Percentiles rank a stretch among this genome's conserved stretches.
Evolutionary conservation across 2,113 vertebrate genomes (phyloP).

Genomic region (Callorhinus ursinus): DNA sequence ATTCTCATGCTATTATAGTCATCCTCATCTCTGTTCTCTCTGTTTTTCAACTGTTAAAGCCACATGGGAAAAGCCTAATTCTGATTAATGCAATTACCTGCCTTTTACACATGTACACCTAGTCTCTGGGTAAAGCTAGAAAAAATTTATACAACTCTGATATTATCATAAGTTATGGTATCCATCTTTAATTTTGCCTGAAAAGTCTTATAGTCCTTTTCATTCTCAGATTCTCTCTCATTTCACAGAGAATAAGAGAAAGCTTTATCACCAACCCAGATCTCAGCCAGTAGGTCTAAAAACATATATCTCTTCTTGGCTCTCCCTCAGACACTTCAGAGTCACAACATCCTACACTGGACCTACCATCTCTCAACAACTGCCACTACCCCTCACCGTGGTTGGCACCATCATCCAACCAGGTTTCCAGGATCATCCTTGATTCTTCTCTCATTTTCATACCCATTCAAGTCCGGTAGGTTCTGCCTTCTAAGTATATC

Average conservation of each 20-base stretch:
- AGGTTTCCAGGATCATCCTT: neutral
- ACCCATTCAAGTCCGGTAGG: neutral
- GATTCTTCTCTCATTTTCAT: neutral
- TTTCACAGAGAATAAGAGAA: constrained; percentile 19
- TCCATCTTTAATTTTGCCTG: neutral
- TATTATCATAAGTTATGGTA: neutral
- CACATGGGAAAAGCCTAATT: neutral
- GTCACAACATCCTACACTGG: neutral
- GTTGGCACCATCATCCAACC: neutral
- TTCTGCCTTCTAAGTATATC: neutral
- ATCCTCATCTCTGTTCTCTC: neutral
- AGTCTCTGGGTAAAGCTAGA: neutral
- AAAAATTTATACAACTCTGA: neutral
- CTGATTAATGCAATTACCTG: neutral
- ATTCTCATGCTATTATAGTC: neutral
- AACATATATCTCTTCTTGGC: neutral
- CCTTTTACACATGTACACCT: neutral
- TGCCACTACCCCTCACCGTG: neutral
- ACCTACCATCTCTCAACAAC: neutral
- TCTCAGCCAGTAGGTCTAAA: neutral
- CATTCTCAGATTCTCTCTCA: neutral
- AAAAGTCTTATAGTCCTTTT: neutral
- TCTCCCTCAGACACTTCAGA: neutral
- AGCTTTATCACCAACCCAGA: neutral
- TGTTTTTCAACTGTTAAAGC: neutral